Percentiles rank a stretch among this genome's conserved stretches.
Conservation (phyloP, 2,113 vertebrate species). For the Bostrychus sinensis region DNA sequence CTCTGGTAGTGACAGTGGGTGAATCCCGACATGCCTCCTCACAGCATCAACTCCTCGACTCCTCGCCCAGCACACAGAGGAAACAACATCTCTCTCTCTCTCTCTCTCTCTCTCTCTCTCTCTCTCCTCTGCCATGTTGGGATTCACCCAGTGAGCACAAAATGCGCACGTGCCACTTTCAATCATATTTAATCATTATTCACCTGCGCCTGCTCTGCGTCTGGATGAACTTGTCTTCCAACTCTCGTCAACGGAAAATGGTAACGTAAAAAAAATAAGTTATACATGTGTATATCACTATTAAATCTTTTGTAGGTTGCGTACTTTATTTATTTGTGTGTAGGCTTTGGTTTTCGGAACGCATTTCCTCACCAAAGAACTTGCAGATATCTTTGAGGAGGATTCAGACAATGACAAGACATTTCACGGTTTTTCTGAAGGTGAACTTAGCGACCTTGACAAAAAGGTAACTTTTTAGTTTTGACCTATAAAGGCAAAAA, state of each 20-base stretch:
- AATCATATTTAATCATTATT: constrained; percentile 26
- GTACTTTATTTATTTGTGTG: rapidly evolving
- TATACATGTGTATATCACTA: rapidly evolving
- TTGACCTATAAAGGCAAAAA: too few species aligned
- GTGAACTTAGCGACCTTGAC: constrained; percentile 38
- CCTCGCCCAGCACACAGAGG: too few species aligned
- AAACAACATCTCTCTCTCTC: too few species aligned
- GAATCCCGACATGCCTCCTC: too few species aligned
- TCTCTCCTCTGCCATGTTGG: too few species aligned
- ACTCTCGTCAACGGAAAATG: constrained; percentile 7
- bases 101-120: too few species aligned
- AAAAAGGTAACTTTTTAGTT: constrained; percentile 38
- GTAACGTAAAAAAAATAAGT: background rate
- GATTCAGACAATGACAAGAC: constrained; percentile 66
- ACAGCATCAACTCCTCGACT: too few species aligned
- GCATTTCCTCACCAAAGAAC: constrained; percentile 9
- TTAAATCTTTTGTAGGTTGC: background rate
- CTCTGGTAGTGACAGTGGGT: too few species aligned
- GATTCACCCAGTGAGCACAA: constrained; percentile 1
- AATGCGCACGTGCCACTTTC: background rate
- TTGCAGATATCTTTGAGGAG: constrained; percentile 64
- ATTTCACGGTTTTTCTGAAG: constrained; percentile 77
- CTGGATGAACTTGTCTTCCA: rapidly evolving
- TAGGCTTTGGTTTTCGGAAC: background rate
- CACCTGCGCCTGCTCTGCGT: background rate